A percentile compares a stretch with the other conserved stretches of the same genome.
Conservation (phyloP, 2,797 vertebrate genomes). For the Stomatorhinus walkeri region DNA sequence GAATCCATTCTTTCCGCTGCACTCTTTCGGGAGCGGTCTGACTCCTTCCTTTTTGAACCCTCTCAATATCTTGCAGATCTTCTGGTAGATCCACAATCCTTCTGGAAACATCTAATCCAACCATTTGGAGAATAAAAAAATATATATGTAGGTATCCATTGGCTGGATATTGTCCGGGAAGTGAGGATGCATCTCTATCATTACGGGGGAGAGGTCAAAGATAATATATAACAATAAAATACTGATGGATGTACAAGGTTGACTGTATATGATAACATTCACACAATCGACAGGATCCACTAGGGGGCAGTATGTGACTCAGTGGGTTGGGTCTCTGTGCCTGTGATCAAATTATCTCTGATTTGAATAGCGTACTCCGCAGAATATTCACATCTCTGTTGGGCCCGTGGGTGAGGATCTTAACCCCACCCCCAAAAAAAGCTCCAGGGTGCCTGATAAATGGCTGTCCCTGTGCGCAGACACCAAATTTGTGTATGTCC, state of each 20-base stretch:
- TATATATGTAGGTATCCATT: conserved; percentile 2
- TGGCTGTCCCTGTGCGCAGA: neutral
- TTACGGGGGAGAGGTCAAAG: neutral
- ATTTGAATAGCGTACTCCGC: neutral
- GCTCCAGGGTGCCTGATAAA: neutral
- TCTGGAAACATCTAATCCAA: conserved; percentile 49
- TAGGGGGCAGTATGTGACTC: neutral
- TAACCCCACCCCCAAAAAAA: neutral
- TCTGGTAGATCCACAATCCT: conserved; percentile 45
- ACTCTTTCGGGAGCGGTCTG: conserved; percentile 71
- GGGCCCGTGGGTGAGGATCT: neutral
- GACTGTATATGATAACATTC: neutral
- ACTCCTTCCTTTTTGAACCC: conserved; percentile 44
- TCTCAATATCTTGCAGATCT: conserved; percentile 43
- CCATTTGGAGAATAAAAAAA: conserved; percentile 32
- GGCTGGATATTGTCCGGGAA: neutral
- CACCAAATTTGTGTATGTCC: neutral
- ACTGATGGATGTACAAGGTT: neutral
- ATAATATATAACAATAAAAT: neutral
- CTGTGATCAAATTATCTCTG: neutral
- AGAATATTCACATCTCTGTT: neutral
- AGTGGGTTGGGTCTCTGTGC: neutral
- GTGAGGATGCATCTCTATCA: neutral
- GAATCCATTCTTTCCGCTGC: conserved; percentile 81
- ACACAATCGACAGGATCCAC: neutral